Base-by-base conservation (phyloP, 2,797 vertebrate species). In the Luscinia megarhynchos region DNA sequence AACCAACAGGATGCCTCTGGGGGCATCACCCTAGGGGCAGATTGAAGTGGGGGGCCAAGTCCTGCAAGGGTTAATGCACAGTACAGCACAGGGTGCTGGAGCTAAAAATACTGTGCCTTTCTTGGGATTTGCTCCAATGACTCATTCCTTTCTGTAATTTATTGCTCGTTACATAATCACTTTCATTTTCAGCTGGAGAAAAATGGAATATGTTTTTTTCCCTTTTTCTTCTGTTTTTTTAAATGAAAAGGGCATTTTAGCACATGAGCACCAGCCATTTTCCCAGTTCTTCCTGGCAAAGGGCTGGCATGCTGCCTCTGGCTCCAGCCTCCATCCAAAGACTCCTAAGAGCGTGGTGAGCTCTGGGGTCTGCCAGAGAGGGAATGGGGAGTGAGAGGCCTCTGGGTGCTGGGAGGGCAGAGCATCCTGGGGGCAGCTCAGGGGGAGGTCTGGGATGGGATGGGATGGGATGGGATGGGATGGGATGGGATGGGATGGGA, bases 121-220 rank as follows among this genome's bases (percentile, higher is more conserved):
- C 80, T 89, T 93, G 64, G 78, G 58, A 94, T 67, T 77, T 38
- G 94, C 87, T 96, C 94, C 97, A 97, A 97, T 98, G 97, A 98
- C 95, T 98, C 98, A 98, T 94, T 96, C 96, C 95, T 95, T 96
- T 96, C 96, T 95, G 96, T 97, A 97, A 98, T 98, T 98, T 97
- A 97, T 96, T 97, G 97, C 95, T 96, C 54, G 88, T 98, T 98
- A 97, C 94, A 97, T 98, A 98, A 98, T 97, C 97, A 90, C 97
- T 96, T 97, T 97, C 97, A 98, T 96, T 98, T 97, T 97, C 94
- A 88, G 94, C 89, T 70, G 62, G 62, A 96, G 94, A 94, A 81
- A 92, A 92, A 85, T 70, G 66, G 94, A 86, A 34, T 67, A 50
- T 27, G 43, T 79, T 72, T 72, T 38, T 40, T 53, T 12, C 6